Conservation (phyloP, 2,888 invertebrate species). For the Pogonocherus hispidulus region DNA sequence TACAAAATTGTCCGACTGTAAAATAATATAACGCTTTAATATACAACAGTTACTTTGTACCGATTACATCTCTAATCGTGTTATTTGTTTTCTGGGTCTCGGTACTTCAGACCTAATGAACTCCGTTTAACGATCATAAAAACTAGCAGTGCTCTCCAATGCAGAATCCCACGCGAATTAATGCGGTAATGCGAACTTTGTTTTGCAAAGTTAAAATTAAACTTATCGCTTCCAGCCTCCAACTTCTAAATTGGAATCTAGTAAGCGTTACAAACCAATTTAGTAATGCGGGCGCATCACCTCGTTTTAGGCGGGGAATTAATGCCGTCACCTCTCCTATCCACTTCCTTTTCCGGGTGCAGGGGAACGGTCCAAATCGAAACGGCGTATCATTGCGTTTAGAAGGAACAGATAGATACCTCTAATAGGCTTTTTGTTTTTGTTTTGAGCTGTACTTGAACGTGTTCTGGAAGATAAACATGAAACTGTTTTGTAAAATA, state of each 20-base stretch:
- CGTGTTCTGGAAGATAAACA: too few species aligned
- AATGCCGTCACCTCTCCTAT: constrained; percentile 27
- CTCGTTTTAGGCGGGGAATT: constrained; percentile 17
- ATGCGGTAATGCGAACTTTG: constrained; percentile 30
- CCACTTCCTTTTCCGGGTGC: constrained; percentile 1
- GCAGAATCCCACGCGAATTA: constrained; percentile 18
- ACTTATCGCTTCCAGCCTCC: constrained; percentile 29
- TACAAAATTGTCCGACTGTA: too few species aligned
- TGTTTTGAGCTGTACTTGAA: too few species aligned
- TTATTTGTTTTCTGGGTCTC: too few species aligned
- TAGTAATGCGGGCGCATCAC: constrained; percentile 5
- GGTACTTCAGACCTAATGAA: not conserved
- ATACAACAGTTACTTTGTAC: too few species aligned
- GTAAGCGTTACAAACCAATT: constrained; percentile 36
- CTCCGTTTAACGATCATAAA: not conserved
- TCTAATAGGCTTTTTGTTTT: too few species aligned
- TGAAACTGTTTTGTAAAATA: too few species aligned
- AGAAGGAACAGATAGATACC: not conserved
- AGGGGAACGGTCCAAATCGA: not conserved
- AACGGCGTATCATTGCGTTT: not conserved
- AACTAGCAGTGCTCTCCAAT: not conserved
- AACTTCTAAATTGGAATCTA: constrained; percentile 31
- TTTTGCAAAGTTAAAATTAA: constrained; percentile 32
- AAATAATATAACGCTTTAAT: too few species aligned
- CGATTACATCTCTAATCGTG: too few species aligned